Percentiles rank a stretch among this genome's conserved stretches.
Conservation (phyloP, 1,140 invertebrate genomes). For the Oscheius sp. region DNA sequence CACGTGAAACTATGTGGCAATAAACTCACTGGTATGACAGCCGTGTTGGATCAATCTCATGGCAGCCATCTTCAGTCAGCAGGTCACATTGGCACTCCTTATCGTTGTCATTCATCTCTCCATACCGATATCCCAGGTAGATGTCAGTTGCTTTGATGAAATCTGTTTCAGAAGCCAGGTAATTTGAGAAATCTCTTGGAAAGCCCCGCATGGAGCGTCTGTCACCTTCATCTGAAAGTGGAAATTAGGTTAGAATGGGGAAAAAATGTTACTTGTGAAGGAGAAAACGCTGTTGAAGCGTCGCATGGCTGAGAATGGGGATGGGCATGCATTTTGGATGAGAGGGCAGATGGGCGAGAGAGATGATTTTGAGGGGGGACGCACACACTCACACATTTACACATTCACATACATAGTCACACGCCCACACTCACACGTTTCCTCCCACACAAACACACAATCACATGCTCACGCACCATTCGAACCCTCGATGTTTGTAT, state of each 20-base stretch:
- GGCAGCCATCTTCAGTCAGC: slow-evolving; percentile 28
- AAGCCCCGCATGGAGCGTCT: slow-evolving; percentile 19
- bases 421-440: too few relatives aligned
- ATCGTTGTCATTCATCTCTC: slow-evolving; percentile 31
- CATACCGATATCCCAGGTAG: slow-evolving; percentile 22
- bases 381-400: too few relatives aligned
- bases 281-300: background rate
- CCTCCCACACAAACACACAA: too few relatives aligned
- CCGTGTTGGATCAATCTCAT: slow-evolving; percentile 35
- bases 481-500: too few relatives aligned
- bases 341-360: too few relatives aligned
- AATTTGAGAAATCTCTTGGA: slow-evolving; percentile 26
- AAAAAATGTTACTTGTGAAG: background rate
- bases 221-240: slow-evolving; percentile 22
- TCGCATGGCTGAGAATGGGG: too few relatives aligned
- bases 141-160: slow-evolving; percentile 29
- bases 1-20: too few relatives aligned
- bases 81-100: slow-evolving; percentile 35
- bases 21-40: slow-evolving; percentile 24
- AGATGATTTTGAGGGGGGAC: too few relatives aligned
- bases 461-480: too few relatives aligned
- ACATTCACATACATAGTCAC: too few relatives aligned
- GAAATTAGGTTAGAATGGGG: background rate
- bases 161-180: slow-evolving; percentile 32
- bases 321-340: too few relatives aligned